Percentiles rank a stretch among this genome's conserved stretches.
phyloP scores from a whole-genome alignment of 2,797 vertebrate genomes.

The Lepilemur ruficaudatus region DNA sequence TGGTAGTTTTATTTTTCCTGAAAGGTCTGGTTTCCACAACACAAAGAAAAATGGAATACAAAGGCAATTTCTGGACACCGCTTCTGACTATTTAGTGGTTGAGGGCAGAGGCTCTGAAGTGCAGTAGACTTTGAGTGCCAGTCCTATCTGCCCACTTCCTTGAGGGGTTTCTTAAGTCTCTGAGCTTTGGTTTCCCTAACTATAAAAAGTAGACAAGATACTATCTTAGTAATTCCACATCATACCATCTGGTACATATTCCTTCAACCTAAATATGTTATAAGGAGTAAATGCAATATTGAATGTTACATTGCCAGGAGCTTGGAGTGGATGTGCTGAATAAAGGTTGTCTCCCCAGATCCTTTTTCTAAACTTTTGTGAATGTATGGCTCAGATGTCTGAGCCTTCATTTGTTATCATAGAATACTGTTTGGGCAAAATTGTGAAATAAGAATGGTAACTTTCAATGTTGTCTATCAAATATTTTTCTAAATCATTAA shows the following conservation, averaged over 20 bases:
- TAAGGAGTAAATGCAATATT: background rate
- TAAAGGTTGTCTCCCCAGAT: background rate
- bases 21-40: background rate
- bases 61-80: background rate
- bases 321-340: background rate
- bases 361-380: background rate
- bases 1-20: background rate
- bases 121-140: background rate
- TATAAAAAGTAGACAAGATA: background rate
- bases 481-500: background rate
- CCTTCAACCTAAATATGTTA: background rate
- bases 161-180: background rate
- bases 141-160: background rate
- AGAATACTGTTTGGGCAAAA: background rate
- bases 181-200: background rate
- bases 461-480: background rate
- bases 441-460: background rate
- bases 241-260: background rate
- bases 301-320: background rate
- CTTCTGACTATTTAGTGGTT: background rate
- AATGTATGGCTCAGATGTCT: background rate
- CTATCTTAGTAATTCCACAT: constrained; percentile 10
- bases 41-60: background rate
- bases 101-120: background rate
- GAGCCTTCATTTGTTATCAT: background rate